Conservation (phyloP, 2,888 invertebrate genomes). For the Melanchra persicariae region DNA sequence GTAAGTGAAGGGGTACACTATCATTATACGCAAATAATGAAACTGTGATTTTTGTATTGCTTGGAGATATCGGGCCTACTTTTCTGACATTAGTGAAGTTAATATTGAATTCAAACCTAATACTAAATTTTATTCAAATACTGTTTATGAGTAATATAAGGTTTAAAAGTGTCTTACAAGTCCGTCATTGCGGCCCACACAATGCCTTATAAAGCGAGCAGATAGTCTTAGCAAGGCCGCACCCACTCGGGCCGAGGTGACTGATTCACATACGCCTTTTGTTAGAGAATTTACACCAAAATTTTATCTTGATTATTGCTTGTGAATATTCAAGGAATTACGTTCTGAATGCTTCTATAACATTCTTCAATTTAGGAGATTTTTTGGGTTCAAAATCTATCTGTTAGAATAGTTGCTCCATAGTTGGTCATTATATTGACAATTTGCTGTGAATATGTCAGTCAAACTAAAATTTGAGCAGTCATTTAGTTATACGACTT, state of each 20-base stretch:
- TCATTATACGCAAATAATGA: too few species aligned
- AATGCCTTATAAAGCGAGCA: conserved; percentile 79
- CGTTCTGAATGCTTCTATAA: neutral
- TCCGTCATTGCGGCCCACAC: conserved; percentile 76
- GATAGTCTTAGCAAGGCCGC: conserved; percentile 80
- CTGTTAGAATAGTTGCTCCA: neutral
- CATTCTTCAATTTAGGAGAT: neutral
- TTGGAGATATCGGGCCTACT: too few species aligned
- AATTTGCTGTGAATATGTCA: neutral
- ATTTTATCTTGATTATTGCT: conserved; percentile 30
- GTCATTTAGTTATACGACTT: neutral
- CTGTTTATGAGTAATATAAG: conserved; percentile 47
- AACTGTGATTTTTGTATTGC: too few species aligned
- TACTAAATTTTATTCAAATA: conserved; percentile 42
- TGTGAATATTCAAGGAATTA: conserved; percentile 17
- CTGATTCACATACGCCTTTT: conserved; percentile 74
- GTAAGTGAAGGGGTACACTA: too few species aligned
- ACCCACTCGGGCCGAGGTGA: conserved; percentile 79
- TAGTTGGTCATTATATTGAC: neutral
- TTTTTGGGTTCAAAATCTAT: too few species aligned
- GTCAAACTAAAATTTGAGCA: neutral
- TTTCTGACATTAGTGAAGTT: neutral
- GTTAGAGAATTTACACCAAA: conserved; percentile 47
- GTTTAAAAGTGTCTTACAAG: conserved; percentile 57
- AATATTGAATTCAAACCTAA: neutral